Base-by-base conservation (phyloP, 2,888 invertebrate species). In the Petrolisthes manimaculis region DNA sequence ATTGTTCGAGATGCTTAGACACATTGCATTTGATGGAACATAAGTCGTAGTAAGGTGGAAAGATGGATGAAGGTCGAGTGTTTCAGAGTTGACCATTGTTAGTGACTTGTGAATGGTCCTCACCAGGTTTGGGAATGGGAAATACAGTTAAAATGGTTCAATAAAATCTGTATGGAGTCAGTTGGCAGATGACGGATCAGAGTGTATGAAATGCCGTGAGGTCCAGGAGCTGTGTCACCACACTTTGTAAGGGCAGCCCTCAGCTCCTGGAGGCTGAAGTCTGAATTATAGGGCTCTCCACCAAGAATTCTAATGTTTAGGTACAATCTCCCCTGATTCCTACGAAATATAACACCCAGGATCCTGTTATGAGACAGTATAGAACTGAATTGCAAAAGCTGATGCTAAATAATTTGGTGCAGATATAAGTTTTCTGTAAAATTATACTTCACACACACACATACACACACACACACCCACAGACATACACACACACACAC, bases 351-450 rank as follows among this genome's bases (percentile, higher is more conserved):
- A 12, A n/a, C 18, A 71, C 71, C 14, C 21, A 71, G 71, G 71
- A 71, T 71, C 4, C 71, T 71, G 14, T 71, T 71, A n/a, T 61
- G 71, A 71, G 71, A 71, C 71, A n/a, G 14, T 21, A 71, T 21
- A 71, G 21, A 71, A 71, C 71, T 71, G 71, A n/a, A n/a, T 71
- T 71, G 71, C 71, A 71, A 71, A n/a, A n/a, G 71, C 4, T n/a
- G 71, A 71, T 2, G 71, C 71, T n/a, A 71, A 2, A n/a, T 12
- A 2, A n/a, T 71, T 4, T n/a, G 71, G 71, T n/a, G 21, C 71
- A 71, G 71, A 71, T 4, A 71, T 14, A n/a, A 71, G 1, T 3
- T 71, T 3, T 71, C 71, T 21, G 6, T n/a, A n/a, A n/a, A n/a
- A n/a, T n/a, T n/a, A n/a, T n/a, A n/a, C n/a, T n/a, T n/a, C n/a